Percentiles rank a stretch among this genome's conserved stretches.
Evolutionary conservation across 2,888 invertebrate species (phyloP).

Genomic region (Lasioglossum pauxillum): DNA sequence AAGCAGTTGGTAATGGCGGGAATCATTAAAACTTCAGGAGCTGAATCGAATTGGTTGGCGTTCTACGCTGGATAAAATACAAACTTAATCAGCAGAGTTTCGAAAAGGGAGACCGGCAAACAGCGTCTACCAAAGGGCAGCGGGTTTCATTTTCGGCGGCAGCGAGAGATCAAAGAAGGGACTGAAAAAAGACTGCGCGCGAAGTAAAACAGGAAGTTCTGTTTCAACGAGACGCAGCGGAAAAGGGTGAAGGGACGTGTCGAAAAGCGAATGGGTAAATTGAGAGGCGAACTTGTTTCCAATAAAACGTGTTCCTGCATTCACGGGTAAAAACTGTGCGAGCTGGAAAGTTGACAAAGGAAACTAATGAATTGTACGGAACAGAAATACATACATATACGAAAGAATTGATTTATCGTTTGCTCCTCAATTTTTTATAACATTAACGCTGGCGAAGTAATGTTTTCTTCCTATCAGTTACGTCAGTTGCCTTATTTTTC

Average conservation of each 20-base stretch:
- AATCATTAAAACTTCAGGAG: not conserved
- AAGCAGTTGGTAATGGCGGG: not conserved
- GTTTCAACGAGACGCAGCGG: not conserved
- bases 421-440: not conserved
- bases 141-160: conserved; percentile 28
- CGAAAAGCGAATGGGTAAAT: conserved; percentile 14
- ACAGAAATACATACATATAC: not conserved
- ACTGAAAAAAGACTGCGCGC: conserved; percentile 27
- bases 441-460: not conserved
- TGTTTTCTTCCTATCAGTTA: not conserved
- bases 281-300: not conserved
- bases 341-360: not conserved
- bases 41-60: not conserved
- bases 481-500: not conserved
- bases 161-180: conserved; percentile 38
- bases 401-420: not conserved
- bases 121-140: not conserved
- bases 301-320: not conserved
- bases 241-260: not conserved
- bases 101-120: not conserved
- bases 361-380: not conserved
- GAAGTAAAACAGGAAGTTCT: conserved; percentile 40
- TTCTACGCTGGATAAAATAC: not conserved
- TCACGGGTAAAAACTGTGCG: not conserved
- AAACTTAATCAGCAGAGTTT: not conserved